Evolutionary conservation across 2,113 vertebrate species (phyloP), one percentile per base, ranked within the genome.

Genomic region (Oreotragus oreotragus): DNA sequence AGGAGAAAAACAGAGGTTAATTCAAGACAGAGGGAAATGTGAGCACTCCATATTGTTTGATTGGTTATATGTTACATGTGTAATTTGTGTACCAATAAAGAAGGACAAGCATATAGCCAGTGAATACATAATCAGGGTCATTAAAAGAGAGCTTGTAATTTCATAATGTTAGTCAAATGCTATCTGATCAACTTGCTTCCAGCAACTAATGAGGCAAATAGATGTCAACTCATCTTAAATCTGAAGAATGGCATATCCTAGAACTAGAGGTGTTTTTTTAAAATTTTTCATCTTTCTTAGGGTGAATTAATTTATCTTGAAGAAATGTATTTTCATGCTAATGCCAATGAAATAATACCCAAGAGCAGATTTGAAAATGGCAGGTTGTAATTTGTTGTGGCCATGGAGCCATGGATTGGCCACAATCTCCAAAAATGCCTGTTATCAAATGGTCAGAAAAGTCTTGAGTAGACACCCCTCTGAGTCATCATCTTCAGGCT

Each of bases 191-290:
- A 90, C 97, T 97, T 97, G 53, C 79, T 97, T 97, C 84, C 86
- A 97, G 97, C 85, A 95, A 62, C 92, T 79, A 97, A 81, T 17
- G 84, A 94, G 93, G 95, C 92, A 97, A 97, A 88, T 62, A 80
- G 66, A 89, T 98, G 55, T 94, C 80, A 96, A 91, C 91, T 98
- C 96, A 95, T 98, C 58, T 98, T 98, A 92, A 73, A 97, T 89
- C 86, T 70, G 77, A 92, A 97, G 36, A 0, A 0, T 5, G 84
- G 8, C 36, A 62, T 95, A 92, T 57, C 81, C 88, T 57, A 80
- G 23, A 95, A 86, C 21, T 88, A 33, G 27, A 94, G 13, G 7
- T 7, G 0, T 66, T 51, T 60, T 10, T 49, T 49, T 0, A n/a
- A n/a, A n/a, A n/a, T 66, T 95, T 91, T 93, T 95, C n/a, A 80